Conservation (phyloP, 1,140 invertebrate species). For the Penaeus chinensis region DNA sequence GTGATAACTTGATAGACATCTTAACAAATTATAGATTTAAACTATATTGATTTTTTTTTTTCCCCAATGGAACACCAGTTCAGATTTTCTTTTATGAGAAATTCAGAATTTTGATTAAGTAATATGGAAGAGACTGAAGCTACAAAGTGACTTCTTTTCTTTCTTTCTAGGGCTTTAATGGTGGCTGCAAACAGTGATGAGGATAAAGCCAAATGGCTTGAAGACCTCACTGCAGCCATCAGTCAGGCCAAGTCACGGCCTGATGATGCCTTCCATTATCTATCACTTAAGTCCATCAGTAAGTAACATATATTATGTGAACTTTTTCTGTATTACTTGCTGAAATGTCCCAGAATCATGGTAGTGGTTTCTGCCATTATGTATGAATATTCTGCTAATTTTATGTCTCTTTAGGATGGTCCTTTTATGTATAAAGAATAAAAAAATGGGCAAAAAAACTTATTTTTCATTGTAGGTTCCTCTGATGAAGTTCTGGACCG, state of each 20-base stretch:
- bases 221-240: constrained; percentile 82
- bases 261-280: constrained; percentile 70
- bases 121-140: background rate
- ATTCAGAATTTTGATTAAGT: no score
- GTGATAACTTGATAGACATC: no score
- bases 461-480: constrained; percentile 68
- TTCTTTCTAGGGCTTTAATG: constrained; percentile 73
- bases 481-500: constrained; percentile 80
- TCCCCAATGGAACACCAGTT: no score
- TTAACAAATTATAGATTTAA: no score
- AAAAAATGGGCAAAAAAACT: background rate
- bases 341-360: background rate
- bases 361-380: constrained; percentile 67
- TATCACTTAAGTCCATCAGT: constrained; percentile 65
- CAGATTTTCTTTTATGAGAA: no score
- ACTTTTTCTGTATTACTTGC: no score
- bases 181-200: constrained; percentile 83
- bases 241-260: constrained; percentile 75
- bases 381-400: no score
- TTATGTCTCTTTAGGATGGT: background rate
- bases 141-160: constrained; percentile 63
- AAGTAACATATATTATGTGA: background rate
- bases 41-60: no score
- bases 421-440: background rate
- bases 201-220: constrained; percentile 89